Base-by-base conservation (phyloP, 2,797 vertebrate genomes). In the Calcarius lapponicus region DNA sequence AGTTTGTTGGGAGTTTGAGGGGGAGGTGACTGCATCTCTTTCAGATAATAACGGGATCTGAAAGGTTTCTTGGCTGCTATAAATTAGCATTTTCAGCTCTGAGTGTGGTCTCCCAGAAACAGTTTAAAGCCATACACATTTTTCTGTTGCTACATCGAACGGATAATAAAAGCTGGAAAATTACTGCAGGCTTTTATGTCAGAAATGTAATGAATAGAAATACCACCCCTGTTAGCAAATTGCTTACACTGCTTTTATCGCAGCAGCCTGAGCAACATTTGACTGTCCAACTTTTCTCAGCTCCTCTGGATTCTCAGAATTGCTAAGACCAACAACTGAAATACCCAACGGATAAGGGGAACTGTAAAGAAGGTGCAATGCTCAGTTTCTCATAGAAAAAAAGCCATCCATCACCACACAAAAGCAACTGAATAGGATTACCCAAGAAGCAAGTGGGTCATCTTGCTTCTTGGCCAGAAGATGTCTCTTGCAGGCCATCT, bases 81-180 rank as follows among this genome's bases (percentile, higher is more conserved):
- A 86, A 79, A 88, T 75, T 47, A 90, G 32, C 43, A 74, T 86
- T 95, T 94, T 86, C 88, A 81, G 40, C 47, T 89, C 50, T 18
- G 40, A 94, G 51, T 56, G 24, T 86, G 50, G 69, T 93, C 66
- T 90, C 78, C 61, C 24, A 91, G 67, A 54, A 25, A 42, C 13
- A 45, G 47, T 75, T 93, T 58, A 51, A 82, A 93, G 70, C 45
- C 51, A 40, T 56, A 40, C 14, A 50, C 3, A 1, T 38, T 76
- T 75, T 80, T 73, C 72, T 91, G 45, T 62, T 86, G 61, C 57
- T 78, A 32, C 31, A 54, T 40, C 1, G 10, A 86, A 16, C 0
- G 32, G 34, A 43, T 64, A 86, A 86, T 57, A 76, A 71, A 91
- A 86, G 62, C 80, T 34, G 43, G 56, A 75, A 91, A 91, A 73